Percentiles rank a stretch among this genome's conserved stretches.
These are phyloP conservation scores for Tipula unca DNA, from an alignment of 2,888 invertebrate genomes.

Conservation along the genomic window DNA sequence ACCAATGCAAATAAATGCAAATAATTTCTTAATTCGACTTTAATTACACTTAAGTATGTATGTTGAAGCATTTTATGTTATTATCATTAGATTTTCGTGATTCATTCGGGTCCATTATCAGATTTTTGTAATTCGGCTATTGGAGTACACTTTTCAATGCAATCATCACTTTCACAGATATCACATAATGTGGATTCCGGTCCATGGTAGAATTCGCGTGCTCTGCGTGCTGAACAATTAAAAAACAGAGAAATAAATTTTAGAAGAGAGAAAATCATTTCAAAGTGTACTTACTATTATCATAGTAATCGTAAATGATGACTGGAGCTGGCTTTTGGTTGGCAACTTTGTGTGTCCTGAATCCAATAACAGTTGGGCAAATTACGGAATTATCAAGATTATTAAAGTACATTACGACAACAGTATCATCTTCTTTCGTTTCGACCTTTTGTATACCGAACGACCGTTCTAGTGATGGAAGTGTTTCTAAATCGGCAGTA, in stretches of 20 bases:
- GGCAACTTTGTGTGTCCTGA: constrained; percentile 74
- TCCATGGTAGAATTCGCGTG: constrained; percentile 65
- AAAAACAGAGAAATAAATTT: background rate
- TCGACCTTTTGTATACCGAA: constrained; percentile 51
- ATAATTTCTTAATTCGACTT: too few species aligned
- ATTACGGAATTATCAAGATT: constrained; percentile 53
- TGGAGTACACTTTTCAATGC: constrained; percentile 35
- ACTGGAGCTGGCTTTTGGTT: constrained; percentile 80
- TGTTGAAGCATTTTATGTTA: too few species aligned
- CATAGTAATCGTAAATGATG: constrained; percentile 82
- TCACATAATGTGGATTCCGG: constrained; percentile 65
- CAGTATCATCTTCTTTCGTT: constrained; percentile 53
- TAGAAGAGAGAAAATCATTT: constrained; percentile 31
- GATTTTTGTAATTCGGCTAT: constrained; percentile 34
- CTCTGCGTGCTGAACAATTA: constrained; percentile 56
- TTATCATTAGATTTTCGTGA: too few species aligned
- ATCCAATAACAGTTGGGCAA: constrained; percentile 78
- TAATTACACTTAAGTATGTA: too few species aligned
- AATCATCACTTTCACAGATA: constrained; percentile 63
- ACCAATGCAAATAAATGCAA: too few species aligned
- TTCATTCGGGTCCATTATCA: background rate
- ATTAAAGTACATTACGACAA: constrained; percentile 64
- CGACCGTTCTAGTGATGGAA: constrained; percentile 50
- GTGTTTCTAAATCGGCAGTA: constrained; percentile 56
- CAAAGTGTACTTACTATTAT: constrained; percentile 62